Percentiles rank a stretch among this genome's conserved stretches.
phyloP scores from a whole-genome alignment of 2,888 invertebrate genomes.

The Perdita meconis region DNA sequence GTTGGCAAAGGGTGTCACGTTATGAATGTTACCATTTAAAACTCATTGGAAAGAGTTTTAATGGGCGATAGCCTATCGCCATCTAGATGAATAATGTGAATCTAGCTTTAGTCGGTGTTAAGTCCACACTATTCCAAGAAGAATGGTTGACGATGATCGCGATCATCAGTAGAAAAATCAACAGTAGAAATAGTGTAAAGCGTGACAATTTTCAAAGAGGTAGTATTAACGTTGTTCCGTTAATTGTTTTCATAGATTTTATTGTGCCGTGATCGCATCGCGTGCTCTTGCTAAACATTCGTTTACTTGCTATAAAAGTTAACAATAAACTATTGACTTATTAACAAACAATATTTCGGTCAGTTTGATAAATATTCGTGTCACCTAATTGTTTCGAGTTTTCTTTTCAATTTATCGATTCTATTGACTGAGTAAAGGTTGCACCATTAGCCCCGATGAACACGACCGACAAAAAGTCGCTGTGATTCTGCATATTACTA shows the following conservation, averaged over 20 bases:
- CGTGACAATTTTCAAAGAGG: conserved; percentile 76
- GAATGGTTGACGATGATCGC: conserved; percentile 39
- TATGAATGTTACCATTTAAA: too few species aligned
- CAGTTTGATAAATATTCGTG: conserved; percentile 17
- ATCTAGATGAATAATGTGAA: too few species aligned
- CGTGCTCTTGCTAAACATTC: conserved; percentile 57
- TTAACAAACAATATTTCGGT: conserved; percentile 11
- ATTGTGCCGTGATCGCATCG: conserved; percentile 80
- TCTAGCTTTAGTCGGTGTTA: conserved; percentile 48
- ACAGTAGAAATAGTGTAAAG: conserved; percentile 77
- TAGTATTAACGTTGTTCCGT: conserved; percentile 82
- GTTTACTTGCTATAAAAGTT: conserved; percentile 37
- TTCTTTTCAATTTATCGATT: background rate
- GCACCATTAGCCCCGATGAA: too few species aligned
- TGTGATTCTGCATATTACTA: too few species aligned
- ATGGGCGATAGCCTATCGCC: too few species aligned
- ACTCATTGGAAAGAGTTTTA: too few species aligned
- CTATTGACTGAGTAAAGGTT: too few species aligned
- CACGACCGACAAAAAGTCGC: too few species aligned
- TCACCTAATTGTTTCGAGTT: conserved; percentile 6
- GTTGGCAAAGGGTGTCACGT: too few species aligned
- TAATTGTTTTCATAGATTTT: conserved; percentile 84
- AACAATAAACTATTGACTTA: conserved; percentile 41
- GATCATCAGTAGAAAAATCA: conserved; percentile 72
- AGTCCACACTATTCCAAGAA: conserved; percentile 40